These are phyloP conservation scores for Zootermopsis nevadensis DNA, from an alignment of 2,888 invertebrate species.

Conservation along the genomic window DNA sequence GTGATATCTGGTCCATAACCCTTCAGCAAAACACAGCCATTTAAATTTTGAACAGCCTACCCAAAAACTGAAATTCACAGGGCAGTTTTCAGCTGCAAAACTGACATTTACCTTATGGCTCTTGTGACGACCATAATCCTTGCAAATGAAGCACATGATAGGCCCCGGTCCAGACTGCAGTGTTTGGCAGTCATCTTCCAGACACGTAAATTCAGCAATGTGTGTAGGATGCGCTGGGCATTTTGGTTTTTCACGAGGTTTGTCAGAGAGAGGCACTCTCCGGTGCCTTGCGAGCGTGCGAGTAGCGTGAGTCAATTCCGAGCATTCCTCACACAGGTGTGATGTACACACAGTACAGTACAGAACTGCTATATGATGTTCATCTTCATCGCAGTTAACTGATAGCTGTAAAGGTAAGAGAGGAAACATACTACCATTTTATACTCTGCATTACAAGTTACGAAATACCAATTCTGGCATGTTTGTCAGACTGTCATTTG, in stretches of 20 bases:
- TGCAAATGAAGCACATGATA: constrained; percentile 71
- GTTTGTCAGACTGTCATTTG: no score
- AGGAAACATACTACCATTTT: no score
- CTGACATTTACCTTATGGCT: constrained; percentile 63
- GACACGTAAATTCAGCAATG: constrained; percentile 68
- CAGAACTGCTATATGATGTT: constrained; percentile 66
- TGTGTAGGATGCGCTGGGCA: constrained; percentile 68
- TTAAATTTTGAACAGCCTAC: no score
- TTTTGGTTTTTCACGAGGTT: constrained; percentile 67
- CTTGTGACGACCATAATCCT: constrained; percentile 69
- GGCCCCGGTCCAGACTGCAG: constrained; percentile 57
- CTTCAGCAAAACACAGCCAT: no score
- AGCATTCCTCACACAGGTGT: constrained; percentile 68
- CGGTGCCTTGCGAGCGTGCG: constrained; percentile 67
- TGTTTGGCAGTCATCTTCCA: constrained; percentile 67
- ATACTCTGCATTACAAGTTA: no score
- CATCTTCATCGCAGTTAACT: constrained; percentile 68
- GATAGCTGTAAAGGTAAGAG: constrained; percentile 58
- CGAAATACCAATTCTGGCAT: no score
- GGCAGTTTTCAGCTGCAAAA: no score
- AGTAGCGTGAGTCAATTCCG: constrained; percentile 66
- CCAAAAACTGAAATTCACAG: no score
- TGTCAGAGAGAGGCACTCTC: constrained; percentile 68
- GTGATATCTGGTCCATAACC: no score
- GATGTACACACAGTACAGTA: constrained; percentile 69